Evolutionary conservation across 2,113 vertebrate species (phyloP).

Genomic region (Muscicapa adusta): DNA sequence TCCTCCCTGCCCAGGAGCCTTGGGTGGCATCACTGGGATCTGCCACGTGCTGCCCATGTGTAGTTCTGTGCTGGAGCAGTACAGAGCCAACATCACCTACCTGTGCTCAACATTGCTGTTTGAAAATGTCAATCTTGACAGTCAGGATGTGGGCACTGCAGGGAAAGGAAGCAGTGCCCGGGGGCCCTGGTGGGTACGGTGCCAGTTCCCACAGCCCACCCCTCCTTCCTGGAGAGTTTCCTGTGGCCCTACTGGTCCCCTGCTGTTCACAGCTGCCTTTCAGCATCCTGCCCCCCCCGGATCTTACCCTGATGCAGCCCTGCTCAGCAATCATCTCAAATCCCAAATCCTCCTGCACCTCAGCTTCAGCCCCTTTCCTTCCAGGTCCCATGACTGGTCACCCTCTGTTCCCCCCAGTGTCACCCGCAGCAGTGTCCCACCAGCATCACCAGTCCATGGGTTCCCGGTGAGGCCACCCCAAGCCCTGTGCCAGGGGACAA

Average conservation of each 20-base stretch:
- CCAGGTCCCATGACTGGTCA: neutral
- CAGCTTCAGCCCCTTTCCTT: neutral
- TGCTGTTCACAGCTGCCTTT: neutral
- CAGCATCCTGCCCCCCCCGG: neutral
- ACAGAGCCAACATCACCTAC: neutral
- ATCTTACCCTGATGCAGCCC: neutral
- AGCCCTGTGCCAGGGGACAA: neutral
- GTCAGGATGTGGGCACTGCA: neutral
- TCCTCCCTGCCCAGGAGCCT: neutral
- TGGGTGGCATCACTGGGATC: neutral
- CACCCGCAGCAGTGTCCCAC: neutral
- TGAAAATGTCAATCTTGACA: neutral
- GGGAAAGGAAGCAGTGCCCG: neutral
- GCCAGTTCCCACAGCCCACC: neutral
- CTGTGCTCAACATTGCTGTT: neutral
- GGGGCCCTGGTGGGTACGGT: rapidly evolving
- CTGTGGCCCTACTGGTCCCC: neutral
- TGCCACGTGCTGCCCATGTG: neutral
- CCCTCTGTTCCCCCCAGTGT: rapidly evolving
- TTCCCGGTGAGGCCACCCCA: neutral
- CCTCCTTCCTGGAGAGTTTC: neutral
- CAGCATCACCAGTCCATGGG: rapidly evolving
- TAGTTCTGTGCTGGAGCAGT: neutral
- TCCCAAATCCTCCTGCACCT: neutral
- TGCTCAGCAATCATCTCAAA: neutral